Evolutionary conservation across 2,113 vertebrate species (phyloP), one percentile per base, ranked within the genome.

Genomic region (Scytalopus superciliaris): DNA sequence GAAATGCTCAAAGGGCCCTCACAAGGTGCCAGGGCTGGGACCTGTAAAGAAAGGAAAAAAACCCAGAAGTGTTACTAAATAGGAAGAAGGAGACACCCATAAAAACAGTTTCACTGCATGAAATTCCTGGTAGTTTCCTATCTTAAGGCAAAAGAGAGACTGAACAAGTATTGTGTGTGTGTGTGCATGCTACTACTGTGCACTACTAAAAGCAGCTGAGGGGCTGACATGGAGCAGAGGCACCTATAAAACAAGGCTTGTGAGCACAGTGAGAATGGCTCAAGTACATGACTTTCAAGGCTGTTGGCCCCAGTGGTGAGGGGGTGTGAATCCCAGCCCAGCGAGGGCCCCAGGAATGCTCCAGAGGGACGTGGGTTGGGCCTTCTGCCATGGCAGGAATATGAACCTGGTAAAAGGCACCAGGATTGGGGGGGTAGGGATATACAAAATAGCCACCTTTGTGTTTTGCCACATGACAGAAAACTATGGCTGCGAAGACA

Each of bases 341-440:
- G 35, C 19, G 15, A 18, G 6, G 23, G 45, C 14, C 23, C 28
- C 19, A 4, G 19, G 2, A 6, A 8, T 7, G 18, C 35, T 22
- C 16, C 27, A 33, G 21, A 17, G 42, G 50, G 12, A 19, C 4
- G 8, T 1, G 3, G 44, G 35, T 10, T 60, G 60, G 27, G 25
- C 9, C 16, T 6, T 10, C 35, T 3, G 3, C 30, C 2, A 1
- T 31, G 10, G 10, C 44, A 47, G 47, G 12, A 27, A 47, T 23
- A 14, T 10, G 16, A 10, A 47, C 18, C 21, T 31, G 37, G 15
- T 9, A 27, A 74, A 42, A 42, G 37, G 62, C 24, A 70, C 7
- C 0, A 2, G 6, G 25, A 7, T 13, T 8, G 14, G 12, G 39
- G 28, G 4, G 7, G 14, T 1, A 2, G 6, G 22, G 33, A 18